Conservation (phyloP, 1,140 invertebrate species). For the Planococcus citri region DNA sequence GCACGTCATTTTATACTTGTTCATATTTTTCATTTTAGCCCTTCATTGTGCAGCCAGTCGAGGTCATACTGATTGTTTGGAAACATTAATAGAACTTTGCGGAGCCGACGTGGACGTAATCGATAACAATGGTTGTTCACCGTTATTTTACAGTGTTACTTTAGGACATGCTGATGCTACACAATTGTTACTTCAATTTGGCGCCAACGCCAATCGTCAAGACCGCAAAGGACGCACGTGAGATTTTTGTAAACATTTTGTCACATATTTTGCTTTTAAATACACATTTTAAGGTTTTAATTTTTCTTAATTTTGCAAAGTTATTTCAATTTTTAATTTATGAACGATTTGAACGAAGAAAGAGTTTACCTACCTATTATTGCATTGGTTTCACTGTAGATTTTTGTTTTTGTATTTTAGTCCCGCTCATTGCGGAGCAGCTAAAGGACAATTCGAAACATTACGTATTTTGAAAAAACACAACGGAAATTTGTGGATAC, state of each 20-base stretch:
- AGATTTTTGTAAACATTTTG: slow-evolving; percentile 29
- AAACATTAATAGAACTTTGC: slow-evolving; percentile 77
- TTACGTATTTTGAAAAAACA: slow-evolving; percentile 61
- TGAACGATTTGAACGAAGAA: too few relatives aligned
- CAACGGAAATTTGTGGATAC: slow-evolving; percentile 80
- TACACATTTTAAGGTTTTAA: not conserved
- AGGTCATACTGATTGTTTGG: slow-evolving; percentile 85
- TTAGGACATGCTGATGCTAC: slow-evolving; percentile 90
- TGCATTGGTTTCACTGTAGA: not conserved
- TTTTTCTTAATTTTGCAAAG: too few relatives aligned
- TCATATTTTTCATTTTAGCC: slow-evolving; percentile 38
- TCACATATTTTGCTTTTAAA: not conserved
- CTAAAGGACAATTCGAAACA: slow-evolving; percentile 85
- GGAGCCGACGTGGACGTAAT: slow-evolving; percentile 69
- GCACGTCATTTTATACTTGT: too few relatives aligned
- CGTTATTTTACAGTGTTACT: slow-evolving; percentile 91
- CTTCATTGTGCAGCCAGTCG: slow-evolving; percentile 91
- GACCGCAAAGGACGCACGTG: slow-evolving; percentile 81
- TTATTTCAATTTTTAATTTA: too few relatives aligned
- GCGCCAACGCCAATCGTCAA: slow-evolving; percentile 80
- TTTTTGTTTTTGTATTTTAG: slow-evolving; percentile 32
- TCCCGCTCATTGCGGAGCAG: slow-evolving; percentile 75
- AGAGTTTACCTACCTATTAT: too few relatives aligned
- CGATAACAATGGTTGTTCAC: slow-evolving; percentile 86
- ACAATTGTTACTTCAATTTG: slow-evolving; percentile 70